Evolutionary conservation across 2,797 vertebrate genomes (phyloP).

Genomic region (Molossus alvarezi): DNA sequence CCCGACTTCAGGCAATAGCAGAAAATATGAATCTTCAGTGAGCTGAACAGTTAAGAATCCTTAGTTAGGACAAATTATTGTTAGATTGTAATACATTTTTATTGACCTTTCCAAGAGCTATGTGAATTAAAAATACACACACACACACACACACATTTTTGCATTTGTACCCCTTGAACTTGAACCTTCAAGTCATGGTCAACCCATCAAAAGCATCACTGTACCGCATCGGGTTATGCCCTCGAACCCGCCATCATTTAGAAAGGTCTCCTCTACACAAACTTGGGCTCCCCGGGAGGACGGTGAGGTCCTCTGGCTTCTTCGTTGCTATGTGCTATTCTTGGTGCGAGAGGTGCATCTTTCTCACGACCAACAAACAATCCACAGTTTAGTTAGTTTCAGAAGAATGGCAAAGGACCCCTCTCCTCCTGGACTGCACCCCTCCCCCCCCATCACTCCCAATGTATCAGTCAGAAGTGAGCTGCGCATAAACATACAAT

Average conservation of each 20-base stretch:
- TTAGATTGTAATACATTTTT: neutral
- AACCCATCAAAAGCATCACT: neutral
- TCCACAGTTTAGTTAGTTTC: neutral
- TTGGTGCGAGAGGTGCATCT: neutral
- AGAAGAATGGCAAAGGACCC: neutral
- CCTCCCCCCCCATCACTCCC: neutral
- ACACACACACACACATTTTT: neutral
- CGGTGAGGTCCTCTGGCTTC: rapidly evolving
- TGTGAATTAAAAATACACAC: neutral
- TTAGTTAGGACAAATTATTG: neutral
- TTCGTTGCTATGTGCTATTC: neutral
- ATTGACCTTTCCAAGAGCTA: neutral
- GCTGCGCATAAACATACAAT: neutral
- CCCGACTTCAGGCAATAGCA: neutral
- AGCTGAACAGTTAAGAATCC: neutral
- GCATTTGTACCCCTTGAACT: neutral
- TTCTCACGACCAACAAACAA: neutral
- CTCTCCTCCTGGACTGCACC: neutral
- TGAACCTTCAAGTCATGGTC: neutral
- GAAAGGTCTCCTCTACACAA: neutral
- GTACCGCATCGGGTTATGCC: too few relatives aligned
- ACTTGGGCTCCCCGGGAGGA: neutral
- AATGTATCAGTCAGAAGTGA: rapidly evolving
- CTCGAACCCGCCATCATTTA: neutral
- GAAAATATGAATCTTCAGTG: neutral